Evolutionary conservation across 1,140 invertebrate genomes (phyloP), one percentile per base, ranked within the genome.

Genomic region (Eubasilissa regina): DNA sequence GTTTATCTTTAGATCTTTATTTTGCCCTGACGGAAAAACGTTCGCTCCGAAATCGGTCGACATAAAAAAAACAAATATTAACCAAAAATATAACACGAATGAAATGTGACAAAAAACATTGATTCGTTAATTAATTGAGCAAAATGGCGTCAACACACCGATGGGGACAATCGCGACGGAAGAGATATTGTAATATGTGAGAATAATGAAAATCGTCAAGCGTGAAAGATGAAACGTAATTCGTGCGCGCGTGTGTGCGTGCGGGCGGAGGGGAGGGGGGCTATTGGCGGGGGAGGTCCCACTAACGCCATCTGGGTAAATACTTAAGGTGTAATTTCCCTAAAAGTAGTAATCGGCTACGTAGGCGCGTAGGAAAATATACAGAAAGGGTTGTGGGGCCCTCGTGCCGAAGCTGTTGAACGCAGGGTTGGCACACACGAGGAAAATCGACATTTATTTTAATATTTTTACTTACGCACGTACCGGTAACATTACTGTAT

Each of bases 271-370:
- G 66, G 66, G 68, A 68, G 25, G 55, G 74, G 64, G 48, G 44
- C 43, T 77, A 48, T 19, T 70, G 77, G 43, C 15, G 55, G 45
- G 68, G 56, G 64, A 74, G 76, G 77, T 47, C 72, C 55, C 70
- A 66, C 72, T 75, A 78, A 64, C 80, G 80, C 80, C 80, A 81
- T 81, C 80, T 81, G 80, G 80, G 77, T 81, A 81, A 81, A 81
- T 81, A 81, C 80, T 81, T 81, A 81, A 81, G 80, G 80, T 81
- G 80, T 81, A 81, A 81, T 81, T 81, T 81, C 76, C 80, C 73
- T 81, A 81, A 81, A 78, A 78, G 76, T 81, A 81, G 80, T 81
- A 81, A 77, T 81, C 80, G 77, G 80, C 77, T 81, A 77, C 76
- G 80, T 77, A 81, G 76, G 80, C 76, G 70, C 76, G 80, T 75